These are phyloP conservation scores for Falco peregrinus DNA, from an alignment of 2,797 vertebrate genomes.

Conservation along the genomic window DNA sequence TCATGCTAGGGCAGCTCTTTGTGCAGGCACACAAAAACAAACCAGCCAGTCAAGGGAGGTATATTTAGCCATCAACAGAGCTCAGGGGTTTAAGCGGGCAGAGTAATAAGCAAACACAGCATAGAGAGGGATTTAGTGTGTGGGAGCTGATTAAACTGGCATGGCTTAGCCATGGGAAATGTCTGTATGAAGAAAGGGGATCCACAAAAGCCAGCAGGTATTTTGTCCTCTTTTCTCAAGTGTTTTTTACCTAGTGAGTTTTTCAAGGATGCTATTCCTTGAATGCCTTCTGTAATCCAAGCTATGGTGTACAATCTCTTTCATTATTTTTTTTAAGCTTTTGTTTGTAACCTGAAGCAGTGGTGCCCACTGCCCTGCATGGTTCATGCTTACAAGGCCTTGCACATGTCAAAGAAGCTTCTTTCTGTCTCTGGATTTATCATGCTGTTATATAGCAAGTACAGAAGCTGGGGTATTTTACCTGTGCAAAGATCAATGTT, in stretches of 20 bases:
- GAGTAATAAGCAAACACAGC: neutral
- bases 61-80: neutral
- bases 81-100: neutral
- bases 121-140: neutral
- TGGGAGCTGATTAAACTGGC: constrained; percentile 3
- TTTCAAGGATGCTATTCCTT: neutral
- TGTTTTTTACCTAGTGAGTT: neutral
- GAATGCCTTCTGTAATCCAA: neutral
- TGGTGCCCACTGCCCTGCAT: rapidly evolving
- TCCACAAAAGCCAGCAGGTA: neutral
- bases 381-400: neutral
- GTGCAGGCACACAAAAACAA: neutral
- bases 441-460: neutral
- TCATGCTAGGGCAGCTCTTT: neutral
- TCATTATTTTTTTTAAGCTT: neutral
- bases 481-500: neutral
- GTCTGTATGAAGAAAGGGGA: neutral
- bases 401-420: neutral
- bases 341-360: neutral
- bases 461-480: neutral
- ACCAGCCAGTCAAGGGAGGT: neutral
- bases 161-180: neutral
- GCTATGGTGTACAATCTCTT: neutral
- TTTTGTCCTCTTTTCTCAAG: neutral
- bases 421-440: neutral